These are phyloP conservation scores for Psettodes erumei DNA, from an alignment of 2,113 vertebrate genomes.

Conservation along the genomic window DNA sequence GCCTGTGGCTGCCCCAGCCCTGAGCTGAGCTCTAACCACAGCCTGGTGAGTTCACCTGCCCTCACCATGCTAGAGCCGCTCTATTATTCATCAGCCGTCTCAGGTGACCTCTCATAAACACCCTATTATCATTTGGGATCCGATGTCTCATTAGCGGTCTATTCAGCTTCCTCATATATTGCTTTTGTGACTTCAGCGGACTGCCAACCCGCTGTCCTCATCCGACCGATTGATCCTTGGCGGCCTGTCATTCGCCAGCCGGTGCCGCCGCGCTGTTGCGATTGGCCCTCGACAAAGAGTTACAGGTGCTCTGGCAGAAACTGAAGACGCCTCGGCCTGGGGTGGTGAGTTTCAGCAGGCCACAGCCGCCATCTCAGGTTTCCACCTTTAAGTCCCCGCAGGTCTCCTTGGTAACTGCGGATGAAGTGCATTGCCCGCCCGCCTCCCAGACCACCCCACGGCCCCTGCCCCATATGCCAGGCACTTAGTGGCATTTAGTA, in stretches of 20 bases:
- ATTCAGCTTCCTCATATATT: conserved; percentile 66
- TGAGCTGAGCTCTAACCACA: conserved; percentile 43
- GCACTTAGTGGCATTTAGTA: not conserved
- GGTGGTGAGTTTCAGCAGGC: conserved; percentile 61
- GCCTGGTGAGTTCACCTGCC: conserved; percentile 36
- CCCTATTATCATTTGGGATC: conserved; percentile 79
- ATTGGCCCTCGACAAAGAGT: conserved; percentile 3
- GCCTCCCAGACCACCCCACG: not conserved
- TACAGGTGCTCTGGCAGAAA: conserved; percentile 45
- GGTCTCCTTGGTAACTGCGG: conserved; percentile 42
- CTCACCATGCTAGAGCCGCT: conserved; percentile 45
- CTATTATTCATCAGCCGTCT: conserved; percentile 76
- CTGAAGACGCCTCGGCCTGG: conserved; percentile 32
- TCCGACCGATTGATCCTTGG: conserved; percentile 39
- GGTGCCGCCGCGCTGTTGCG: not conserved
- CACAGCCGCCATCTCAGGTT: conserved; percentile 63
- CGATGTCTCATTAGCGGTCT: conserved; percentile 76
- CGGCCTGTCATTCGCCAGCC: conserved; percentile 32
- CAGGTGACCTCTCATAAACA: conserved; percentile 76
- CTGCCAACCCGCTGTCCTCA: conserved; percentile 20
- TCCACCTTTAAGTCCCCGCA: conserved; percentile 44
- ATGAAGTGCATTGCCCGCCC: conserved; percentile 23
- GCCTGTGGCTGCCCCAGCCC: conserved; percentile 13
- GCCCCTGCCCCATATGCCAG: not conserved
- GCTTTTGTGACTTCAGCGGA: conserved; percentile 44